Evolutionary conservation across 1,140 invertebrate species (phyloP).

Genomic region (Brachionus plicatilis): DNA sequence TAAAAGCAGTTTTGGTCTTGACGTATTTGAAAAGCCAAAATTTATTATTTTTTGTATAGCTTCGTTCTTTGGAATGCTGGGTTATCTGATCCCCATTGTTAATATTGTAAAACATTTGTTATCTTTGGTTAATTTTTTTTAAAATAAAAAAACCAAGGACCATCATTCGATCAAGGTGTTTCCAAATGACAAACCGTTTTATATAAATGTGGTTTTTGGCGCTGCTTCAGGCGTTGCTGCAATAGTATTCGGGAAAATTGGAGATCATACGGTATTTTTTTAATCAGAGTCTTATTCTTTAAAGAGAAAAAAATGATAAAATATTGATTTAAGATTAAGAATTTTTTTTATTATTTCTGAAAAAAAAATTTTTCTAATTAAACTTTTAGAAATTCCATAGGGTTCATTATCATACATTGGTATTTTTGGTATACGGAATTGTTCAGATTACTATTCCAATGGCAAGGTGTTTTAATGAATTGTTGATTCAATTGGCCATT

Average conservation of each 20-base stretch:
- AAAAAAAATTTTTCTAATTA: background rate
- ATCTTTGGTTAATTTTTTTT: background rate
- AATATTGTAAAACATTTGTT: background rate
- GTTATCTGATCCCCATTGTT: slow-evolving; percentile 29
- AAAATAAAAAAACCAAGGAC: background rate
- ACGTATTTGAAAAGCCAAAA: background rate
- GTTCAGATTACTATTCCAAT: background rate
- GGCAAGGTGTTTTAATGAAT: background rate
- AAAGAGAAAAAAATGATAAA: background rate
- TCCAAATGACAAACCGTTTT: slow-evolving; percentile 3
- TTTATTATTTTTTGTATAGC: slow-evolving; percentile 15
- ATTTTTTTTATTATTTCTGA: too few species aligned
- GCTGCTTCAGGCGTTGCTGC: slow-evolving; percentile 25
- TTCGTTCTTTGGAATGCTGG: slow-evolving; percentile 15
- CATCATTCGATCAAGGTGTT: slow-evolving; percentile 36
- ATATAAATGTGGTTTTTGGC: slow-evolving; percentile 33
- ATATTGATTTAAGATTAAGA: too few species aligned
- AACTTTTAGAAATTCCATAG: slow-evolving; percentile 6
- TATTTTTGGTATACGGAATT: slow-evolving; percentile 12
- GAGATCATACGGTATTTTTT: background rate
- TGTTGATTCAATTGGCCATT: background rate
- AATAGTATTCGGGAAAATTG: slow-evolving; percentile 2
- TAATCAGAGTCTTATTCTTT: background rate
- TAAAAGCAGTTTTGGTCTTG: slow-evolving; percentile 27
- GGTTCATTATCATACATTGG: slow-evolving; percentile 33